phyloP scores from a whole-genome alignment of 2,113 vertebrate species.

The Nothobranchius furzeri region DNA sequence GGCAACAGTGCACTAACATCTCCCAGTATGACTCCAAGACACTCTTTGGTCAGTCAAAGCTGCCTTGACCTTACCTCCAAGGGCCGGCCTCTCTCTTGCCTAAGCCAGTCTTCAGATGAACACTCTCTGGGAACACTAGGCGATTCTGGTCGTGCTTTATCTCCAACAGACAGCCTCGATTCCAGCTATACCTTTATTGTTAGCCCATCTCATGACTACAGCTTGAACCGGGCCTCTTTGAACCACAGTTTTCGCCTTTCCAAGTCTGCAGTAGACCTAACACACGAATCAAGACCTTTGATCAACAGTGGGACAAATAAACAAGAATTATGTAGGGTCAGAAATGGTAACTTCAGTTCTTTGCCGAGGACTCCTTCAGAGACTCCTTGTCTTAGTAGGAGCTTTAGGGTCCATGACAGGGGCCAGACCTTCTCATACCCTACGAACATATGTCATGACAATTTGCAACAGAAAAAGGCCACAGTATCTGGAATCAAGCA shows the following conservation, averaged over 20 bases:
- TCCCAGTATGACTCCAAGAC: conserved; percentile 46
- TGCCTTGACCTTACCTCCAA: conserved; percentile 67
- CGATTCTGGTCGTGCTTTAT: conserved; percentile 66
- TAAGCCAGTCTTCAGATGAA: conserved; percentile 76
- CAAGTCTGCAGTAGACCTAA: conserved; percentile 76
- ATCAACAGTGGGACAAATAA: conserved; percentile 43
- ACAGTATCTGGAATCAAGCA: conserved; percentile 26
- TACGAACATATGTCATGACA: conserved; percentile 27
- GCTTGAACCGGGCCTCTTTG: conserved; percentile 51
- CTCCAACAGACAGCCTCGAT: conserved; percentile 78
- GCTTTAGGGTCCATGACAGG: conserved; percentile 16
- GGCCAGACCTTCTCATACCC: conserved; percentile 27
- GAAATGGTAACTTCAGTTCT: conserved; percentile 31
- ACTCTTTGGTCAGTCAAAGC: conserved; percentile 64
- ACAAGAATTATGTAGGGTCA: conserved; percentile 46
- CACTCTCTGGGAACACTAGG: conserved; percentile 57
- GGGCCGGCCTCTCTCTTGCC: conserved; percentile 51
- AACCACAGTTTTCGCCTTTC: conserved; percentile 63
- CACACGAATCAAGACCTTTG: conserved; percentile 57
- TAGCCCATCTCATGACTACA: conserved; percentile 65
- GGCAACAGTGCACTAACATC: conserved; percentile 30
- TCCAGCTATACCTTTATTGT: conserved; percentile 83
- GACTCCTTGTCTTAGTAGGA: conserved; percentile 29
- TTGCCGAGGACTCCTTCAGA: conserved; percentile 22
- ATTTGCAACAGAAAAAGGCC: conserved; percentile 22